These are phyloP conservation scores for Agriopis leucophaearia DNA, from an alignment of 2,888 invertebrate species.

Conservation along the genomic window DNA sequence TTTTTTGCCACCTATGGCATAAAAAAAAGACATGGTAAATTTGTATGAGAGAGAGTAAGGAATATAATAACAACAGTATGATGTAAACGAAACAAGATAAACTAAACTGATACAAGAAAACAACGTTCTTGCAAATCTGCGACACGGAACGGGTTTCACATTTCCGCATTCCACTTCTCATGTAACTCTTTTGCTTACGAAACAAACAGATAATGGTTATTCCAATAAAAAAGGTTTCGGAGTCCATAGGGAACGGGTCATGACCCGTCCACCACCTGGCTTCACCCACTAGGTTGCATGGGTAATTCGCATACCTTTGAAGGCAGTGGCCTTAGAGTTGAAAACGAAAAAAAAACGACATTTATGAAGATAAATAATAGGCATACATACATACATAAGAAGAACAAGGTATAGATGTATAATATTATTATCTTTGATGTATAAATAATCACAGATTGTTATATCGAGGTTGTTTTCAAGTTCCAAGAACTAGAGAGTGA, in stretches of 20 bases:
- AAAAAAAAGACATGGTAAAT: conserved; percentile 29
- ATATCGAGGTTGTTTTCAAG: neutral
- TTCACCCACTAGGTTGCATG: too few species aligned
- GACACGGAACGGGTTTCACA: conserved; percentile 57
- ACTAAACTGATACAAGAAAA: conserved; percentile 55
- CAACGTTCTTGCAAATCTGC: conserved; percentile 51
- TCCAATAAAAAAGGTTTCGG: conserved; percentile 20
- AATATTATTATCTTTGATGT: too few species aligned
- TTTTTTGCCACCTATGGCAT: too few species aligned
- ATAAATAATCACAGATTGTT: too few species aligned
- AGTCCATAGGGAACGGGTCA: too few species aligned
- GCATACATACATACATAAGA: too few species aligned
- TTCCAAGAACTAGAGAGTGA: neutral
- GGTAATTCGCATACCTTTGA: too few species aligned
- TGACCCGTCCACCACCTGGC: too few species aligned
- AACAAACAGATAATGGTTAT: conserved; percentile 20
- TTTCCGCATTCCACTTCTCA: conserved; percentile 49
- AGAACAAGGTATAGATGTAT: too few species aligned
- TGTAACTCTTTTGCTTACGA: conserved; percentile 30
- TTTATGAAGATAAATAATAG: too few species aligned
- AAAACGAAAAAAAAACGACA: too few species aligned
- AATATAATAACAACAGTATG: conserved; percentile 55
- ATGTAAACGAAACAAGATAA: conserved; percentile 57
- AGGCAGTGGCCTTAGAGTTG: too few species aligned
- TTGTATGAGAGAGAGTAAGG: conserved; percentile 50